Evolutionary conservation across 2,113 vertebrate genomes (phyloP).

Genomic region (Micronisus gabar): DNA sequence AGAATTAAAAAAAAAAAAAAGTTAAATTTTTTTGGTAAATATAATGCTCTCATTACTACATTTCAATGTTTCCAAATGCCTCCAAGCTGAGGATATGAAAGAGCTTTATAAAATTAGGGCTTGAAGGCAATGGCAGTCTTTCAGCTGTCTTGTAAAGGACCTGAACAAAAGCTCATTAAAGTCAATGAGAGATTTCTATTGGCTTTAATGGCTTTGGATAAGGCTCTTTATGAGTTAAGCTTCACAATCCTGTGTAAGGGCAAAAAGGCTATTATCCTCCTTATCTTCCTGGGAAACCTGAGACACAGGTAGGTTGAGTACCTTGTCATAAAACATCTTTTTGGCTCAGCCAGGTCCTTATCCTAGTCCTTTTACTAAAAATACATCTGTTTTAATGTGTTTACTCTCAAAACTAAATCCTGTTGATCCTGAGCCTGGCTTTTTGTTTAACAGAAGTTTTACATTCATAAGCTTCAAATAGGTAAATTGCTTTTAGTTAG

Average conservation of each 20-base stretch:
- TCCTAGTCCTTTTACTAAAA: neutral
- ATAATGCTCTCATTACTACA: neutral
- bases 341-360: neutral
- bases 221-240: neutral
- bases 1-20: neutral
- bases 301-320: neutral
- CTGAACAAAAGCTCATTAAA: conserved; percentile 30
- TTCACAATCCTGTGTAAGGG: neutral
- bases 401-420: neutral
- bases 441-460: neutral
- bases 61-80: neutral
- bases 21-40: too few species aligned
- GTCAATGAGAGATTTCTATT: neutral
- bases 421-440: neutral
- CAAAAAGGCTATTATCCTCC: neutral
- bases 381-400: neutral
- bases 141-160: neutral
- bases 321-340: neutral
- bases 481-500: neutral
- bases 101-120: neutral
- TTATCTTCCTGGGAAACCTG: neutral
- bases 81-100: neutral
- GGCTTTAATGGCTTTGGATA: neutral
- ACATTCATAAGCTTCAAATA: neutral
- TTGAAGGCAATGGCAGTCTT: neutral